phyloP scores from a whole-genome alignment of 2,113 vertebrate species.

The Alligator mississippiensis region DNA sequence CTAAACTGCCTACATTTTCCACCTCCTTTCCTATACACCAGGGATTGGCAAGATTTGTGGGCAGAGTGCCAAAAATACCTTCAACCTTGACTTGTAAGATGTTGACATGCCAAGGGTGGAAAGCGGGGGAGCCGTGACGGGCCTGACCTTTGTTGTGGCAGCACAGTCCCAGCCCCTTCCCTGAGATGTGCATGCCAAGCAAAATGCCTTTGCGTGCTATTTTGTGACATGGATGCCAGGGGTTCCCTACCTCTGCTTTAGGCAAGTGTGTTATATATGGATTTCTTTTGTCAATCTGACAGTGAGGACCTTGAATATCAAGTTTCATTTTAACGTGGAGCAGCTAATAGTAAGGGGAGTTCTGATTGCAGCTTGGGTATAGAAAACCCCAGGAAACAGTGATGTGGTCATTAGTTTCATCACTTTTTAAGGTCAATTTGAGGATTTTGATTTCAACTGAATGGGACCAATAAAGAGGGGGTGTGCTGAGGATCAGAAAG shows the following conservation, averaged over 20 bases:
- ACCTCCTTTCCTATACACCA: background rate
- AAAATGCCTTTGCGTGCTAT: too few relatives aligned
- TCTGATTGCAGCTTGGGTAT: background rate
- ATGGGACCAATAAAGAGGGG: background rate
- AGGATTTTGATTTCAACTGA: background rate
- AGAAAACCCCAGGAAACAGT: background rate
- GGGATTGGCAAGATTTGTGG: too few relatives aligned
- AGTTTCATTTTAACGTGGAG: background rate
- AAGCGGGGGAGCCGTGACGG: too few relatives aligned
- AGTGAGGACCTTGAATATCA: background rate
- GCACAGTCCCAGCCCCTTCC: too few relatives aligned
- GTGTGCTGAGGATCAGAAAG: background rate
- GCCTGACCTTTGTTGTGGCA: too few relatives aligned
- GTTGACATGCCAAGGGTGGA: too few relatives aligned
- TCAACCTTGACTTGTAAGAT: too few relatives aligned
- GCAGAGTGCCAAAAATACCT: too few relatives aligned
- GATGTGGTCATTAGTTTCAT: background rate
- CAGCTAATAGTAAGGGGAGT: background rate
- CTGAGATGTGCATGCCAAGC: too few relatives aligned
- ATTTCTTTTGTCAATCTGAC: background rate
- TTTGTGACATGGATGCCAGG: too few relatives aligned
- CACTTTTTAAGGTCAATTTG: background rate
- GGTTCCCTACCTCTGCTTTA: too few relatives aligned
- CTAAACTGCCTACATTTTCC: background rate
- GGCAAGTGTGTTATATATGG: background rate